Base-by-base conservation (phyloP, 2,888 invertebrate species). In the Mycogona germanica region DNA sequence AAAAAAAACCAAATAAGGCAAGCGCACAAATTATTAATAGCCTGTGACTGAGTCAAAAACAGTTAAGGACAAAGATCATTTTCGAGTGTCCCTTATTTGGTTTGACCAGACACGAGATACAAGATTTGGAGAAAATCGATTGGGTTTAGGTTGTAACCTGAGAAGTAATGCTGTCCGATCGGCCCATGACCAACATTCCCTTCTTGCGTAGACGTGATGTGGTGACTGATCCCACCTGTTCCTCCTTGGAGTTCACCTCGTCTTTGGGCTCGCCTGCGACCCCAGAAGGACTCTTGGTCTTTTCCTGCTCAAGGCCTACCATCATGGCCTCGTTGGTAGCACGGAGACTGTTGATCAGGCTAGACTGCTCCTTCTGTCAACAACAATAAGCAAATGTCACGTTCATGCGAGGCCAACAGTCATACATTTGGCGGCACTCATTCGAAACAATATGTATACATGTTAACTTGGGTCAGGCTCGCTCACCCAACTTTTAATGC, bases 291-390 rank as follows among this genome's bases (percentile, higher is more conserved):
- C 60, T 57, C 52, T 61, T 60, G 28, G 55, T 55, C 42, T 54
- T 56, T 57, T 60, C 60, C 56, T 57, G 58, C 54, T 62, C 62
- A 48, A 59, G 47, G 48, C 58, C 59, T 47, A 60, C 60, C 60
- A 70, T 65, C 58, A 70, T 62, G 38, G 68, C 72, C 60, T 72
- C 73, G 60, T 72, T 73, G 51, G 72, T 73, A n/a, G 92, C 92
- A 51, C 95, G 76, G 51, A 96, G 72, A 7, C 91, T 89, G 3
- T 88, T 89, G 48, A 96, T 85, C 17, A 96, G 73, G 66, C 88
- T 92, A 57, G 88, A 89, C 73, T 92, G 91, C 70, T 93, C 91
- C 71, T 88, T 92, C 89, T 93, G 72, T 29, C 32, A 55, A 55
- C 21, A 23, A 42, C 23, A 30, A 47, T 29, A 32, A 55, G 61